These are phyloP conservation scores for Phyllotreta striolata DNA, from an alignment of 2,888 invertebrate genomes.

Conservation along the genomic window DNA sequence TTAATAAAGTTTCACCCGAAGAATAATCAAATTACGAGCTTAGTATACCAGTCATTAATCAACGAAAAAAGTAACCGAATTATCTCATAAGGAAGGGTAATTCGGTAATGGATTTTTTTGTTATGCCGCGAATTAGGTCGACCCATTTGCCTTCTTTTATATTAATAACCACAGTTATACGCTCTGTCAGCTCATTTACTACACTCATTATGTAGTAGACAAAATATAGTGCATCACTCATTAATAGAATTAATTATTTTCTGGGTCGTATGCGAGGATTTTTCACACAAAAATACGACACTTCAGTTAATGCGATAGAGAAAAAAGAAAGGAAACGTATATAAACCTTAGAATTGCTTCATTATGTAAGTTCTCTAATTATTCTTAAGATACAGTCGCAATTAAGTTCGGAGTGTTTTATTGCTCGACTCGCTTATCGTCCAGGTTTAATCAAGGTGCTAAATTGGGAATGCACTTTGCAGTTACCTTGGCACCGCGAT, in stretches of 20 bases:
- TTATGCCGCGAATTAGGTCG: conserved; percentile 6
- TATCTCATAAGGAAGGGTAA: conserved; percentile 8
- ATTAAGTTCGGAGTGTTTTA: conserved; percentile 35
- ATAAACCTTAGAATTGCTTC: conserved; percentile 17
- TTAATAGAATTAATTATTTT: too few species aligned
- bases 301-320: too few species aligned
- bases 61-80: conserved; percentile 7
- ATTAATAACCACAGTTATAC: too few species aligned
- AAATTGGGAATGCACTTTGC: conserved; percentile 34
- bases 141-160: too few species aligned
- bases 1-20: conserved; percentile 9
- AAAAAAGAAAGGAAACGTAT: too few species aligned
- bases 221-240: too few species aligned
- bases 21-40: conserved; percentile 9
- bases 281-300: background rate
- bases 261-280: too few species aligned
- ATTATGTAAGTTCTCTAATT: conserved; percentile 33
- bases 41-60: conserved; percentile 14
- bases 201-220: too few species aligned
- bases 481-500: conserved; percentile 31
- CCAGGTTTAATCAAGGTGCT: conserved; percentile 38
- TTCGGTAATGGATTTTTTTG: conserved; percentile 14
- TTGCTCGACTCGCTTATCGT: conserved; percentile 35
- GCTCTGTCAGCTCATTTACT: too few species aligned
- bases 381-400: conserved; percentile 34